Evolutionary conservation across 2,113 vertebrate genomes (phyloP).

Genomic region (Melanocharis versteri): DNA sequence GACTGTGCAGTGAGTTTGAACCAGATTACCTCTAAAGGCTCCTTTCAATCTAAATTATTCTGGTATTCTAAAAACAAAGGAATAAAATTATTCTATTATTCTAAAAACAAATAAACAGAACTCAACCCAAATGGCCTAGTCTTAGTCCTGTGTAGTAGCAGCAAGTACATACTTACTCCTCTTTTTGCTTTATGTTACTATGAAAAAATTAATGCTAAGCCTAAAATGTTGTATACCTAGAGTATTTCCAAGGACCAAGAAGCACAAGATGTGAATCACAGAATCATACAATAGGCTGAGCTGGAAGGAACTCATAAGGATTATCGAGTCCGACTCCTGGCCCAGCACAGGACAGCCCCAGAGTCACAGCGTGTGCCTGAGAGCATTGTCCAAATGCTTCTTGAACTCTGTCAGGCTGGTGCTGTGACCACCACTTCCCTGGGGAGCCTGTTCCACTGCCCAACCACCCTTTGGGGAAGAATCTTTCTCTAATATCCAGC

Average conservation of each 20-base stretch:
- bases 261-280: neutral
- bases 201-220: neutral
- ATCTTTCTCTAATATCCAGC: neutral
- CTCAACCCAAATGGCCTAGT: neutral
- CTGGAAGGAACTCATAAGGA: neutral
- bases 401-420: neutral
- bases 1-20: neutral
- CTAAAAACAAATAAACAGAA: neutral
- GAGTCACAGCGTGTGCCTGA: accelerated
- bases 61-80: neutral
- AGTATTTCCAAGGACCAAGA: neutral
- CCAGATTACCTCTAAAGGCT: neutral
- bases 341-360: neutral
- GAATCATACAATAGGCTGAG: neutral
- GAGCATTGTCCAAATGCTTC: neutral
- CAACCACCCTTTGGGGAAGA: accelerated
- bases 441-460: neutral
- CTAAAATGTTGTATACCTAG: neutral
- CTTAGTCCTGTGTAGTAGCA: neutral
- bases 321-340: accelerated
- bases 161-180: neutral
- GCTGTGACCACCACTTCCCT: no score
- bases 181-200: neutral
- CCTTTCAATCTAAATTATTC: neutral
- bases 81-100: neutral